phyloP scores from a whole-genome alignment of 2,888 invertebrate genomes.

The Euclidia mi region DNA sequence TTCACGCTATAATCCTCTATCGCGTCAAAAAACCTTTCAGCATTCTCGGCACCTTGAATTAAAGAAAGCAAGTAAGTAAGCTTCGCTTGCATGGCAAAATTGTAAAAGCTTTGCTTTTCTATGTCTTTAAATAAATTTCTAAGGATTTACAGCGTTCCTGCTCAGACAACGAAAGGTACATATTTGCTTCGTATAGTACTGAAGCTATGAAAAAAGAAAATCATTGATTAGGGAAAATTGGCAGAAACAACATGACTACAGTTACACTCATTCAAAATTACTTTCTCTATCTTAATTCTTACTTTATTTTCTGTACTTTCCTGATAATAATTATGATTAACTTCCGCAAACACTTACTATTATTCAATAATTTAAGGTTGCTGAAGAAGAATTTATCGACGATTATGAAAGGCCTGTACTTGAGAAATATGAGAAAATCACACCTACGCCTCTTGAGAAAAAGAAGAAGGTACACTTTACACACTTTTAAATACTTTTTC shows the following conservation, averaged over 20 bases:
- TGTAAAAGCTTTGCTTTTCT: constrained; percentile 69
- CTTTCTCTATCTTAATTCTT: constrained; percentile 10
- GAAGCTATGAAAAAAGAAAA: not conserved
- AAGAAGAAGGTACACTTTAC: constrained; percentile 85
- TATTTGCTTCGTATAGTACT: not conserved
- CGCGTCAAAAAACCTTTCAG: constrained; percentile 45
- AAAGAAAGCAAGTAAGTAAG: constrained; percentile 53
- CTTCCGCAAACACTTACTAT: constrained; percentile 36
- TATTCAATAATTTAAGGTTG: constrained; percentile 74
- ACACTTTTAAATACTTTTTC: constrained; percentile 22
- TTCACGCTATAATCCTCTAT: constrained; percentile 60
- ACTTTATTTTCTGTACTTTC: constrained; percentile 21
- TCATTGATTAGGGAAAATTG: not conserved
- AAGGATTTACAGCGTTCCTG: constrained; percentile 31
- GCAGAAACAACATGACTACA: constrained; percentile 21
- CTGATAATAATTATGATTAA: constrained; percentile 21
- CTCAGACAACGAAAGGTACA: constrained; percentile 23
- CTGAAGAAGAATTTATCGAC: constrained; percentile 87
- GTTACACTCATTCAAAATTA: constrained; percentile 11
- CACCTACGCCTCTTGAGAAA: constrained; percentile 86
- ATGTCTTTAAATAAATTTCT: constrained; percentile 41
- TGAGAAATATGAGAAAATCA: constrained; percentile 92
- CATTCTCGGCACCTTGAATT: constrained; percentile 38
- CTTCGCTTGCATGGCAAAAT: constrained; percentile 66
- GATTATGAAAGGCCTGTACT: constrained; percentile 94